Base-by-base conservation (phyloP, 1,140 invertebrate species). In the Coelopa frigida region DNA sequence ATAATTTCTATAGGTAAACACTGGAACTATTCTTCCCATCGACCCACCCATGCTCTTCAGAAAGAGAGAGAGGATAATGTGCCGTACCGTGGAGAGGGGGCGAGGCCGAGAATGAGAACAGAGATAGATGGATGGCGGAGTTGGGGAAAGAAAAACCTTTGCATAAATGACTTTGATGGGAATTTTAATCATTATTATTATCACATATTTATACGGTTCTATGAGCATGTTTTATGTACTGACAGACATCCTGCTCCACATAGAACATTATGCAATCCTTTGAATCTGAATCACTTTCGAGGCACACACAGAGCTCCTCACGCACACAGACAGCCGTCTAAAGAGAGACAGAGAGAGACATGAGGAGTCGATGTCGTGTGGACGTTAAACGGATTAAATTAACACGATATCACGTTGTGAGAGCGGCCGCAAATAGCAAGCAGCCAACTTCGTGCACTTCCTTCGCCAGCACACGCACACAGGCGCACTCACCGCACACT, bases 201-300 rank as follows among this genome's bases (percentile, higher is more conserved):
- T 65, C 62, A 66, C 62, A 66, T 65, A 66, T 66, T 65, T 66
- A 66, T 66, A 66, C 62, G 62, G 53, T 65, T 66, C 60, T 66
- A 66, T 65, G 62, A 66, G 62, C 62, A 66, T 66, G 62, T 65
- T 66, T 66, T 65, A 66, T 66, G 58, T 66, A 66, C 62, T 66
- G 35, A 35, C 45, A 39, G n/a, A 46, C 46, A 33, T n/a, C n/a
- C n/a, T n/a, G n/a, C n/a, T n/a, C n/a, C n/a, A n/a, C n/a, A n/a
- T n/a, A n/a, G n/a, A n/a, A n/a, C n/a, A n/a, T n/a, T n/a, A 17
- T 20, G 21, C 42, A 44, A 44, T 44, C 42, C 42, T 44, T 44
- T 44, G 42, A 44, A 44, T 44, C 29, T 31, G 42, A 33, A 35
- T 44, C 24, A n/a, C n/a, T n/a, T n/a, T n/a, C n/a, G n/a, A n/a